phyloP scores from a whole-genome alignment of 1,140 invertebrate genomes.

The Penaeus vannamei region DNA sequence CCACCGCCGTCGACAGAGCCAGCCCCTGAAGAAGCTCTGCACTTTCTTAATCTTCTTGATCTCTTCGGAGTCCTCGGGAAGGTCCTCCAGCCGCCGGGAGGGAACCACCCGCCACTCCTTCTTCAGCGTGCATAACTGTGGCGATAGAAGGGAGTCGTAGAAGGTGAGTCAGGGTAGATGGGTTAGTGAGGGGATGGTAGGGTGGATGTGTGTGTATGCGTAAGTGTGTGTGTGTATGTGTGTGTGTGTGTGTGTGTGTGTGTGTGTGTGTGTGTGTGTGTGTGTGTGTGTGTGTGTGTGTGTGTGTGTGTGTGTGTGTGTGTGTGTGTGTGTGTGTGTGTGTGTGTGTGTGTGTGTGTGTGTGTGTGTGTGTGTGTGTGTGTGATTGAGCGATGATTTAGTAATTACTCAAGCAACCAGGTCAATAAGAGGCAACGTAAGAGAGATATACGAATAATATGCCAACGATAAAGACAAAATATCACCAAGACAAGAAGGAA shows the following conservation, averaged over 20 bases:
- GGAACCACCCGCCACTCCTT: slow-evolving; percentile 79
- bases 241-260: not conserved
- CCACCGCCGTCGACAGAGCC: slow-evolving; percentile 93
- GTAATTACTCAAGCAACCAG: no score
- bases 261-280: slow-evolving; percentile 23
- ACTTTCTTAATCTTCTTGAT: slow-evolving; percentile 92
- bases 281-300: no score
- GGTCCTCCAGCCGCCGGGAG: slow-evolving; percentile 61
- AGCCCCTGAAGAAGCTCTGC: slow-evolving; percentile 94
- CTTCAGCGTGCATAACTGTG: slow-evolving; percentile 85
- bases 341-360: slow-evolving; percentile 14
- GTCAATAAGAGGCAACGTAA: no score
- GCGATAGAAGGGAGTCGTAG: not conserved
- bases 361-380: not conserved
- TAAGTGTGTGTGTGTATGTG: slow-evolving; percentile 17
- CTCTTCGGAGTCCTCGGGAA: slow-evolving; percentile 71
- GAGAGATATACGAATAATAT: no score
- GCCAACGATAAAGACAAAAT: not conserved
- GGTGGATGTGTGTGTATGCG: not conserved
- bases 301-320: slow-evolving; percentile 5
- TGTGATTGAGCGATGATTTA: no score
- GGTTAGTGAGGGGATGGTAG: not conserved
- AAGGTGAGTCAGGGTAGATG: not conserved
- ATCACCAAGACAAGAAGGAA: not conserved
- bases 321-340: not conserved